Evolutionary conservation across 2,797 vertebrate species (phyloP).

Genomic region (Sebastes minor): DNA sequence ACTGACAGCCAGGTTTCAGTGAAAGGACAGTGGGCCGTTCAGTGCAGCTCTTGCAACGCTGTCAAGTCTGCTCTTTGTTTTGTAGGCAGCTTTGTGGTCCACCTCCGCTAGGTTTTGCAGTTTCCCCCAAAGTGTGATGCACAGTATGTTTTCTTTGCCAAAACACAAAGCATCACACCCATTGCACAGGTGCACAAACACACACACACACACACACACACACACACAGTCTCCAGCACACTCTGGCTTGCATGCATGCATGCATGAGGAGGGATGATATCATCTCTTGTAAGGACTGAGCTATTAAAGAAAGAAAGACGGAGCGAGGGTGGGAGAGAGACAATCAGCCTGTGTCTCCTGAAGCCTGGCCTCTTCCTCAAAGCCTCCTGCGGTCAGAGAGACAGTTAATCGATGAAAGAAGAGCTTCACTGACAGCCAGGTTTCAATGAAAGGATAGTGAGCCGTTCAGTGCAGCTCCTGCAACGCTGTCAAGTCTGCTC

Average conservation of each 20-base stretch:
- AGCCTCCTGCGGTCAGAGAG: slow-evolving; percentile 59
- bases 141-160: neutral
- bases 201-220: too few relatives aligned
- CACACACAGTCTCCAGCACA: neutral
- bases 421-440: slow-evolving; percentile 56
- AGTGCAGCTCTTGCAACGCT: neutral
- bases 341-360: neutral
- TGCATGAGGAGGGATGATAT: slow-evolving; percentile 26
- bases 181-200: slow-evolving; percentile 24
- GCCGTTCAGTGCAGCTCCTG: neutral
- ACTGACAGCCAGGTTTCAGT: slow-evolving; percentile 45
- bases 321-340: neutral
- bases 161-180: neutral
- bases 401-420: slow-evolving; percentile 74
- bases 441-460: slow-evolving; percentile 25
- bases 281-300: slow-evolving; percentile 16
- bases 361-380: slow-evolving; percentile 29
- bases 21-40: slow-evolving; percentile 18
- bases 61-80: slow-evolving; percentile 32
- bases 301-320: neutral
- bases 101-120: neutral
- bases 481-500: slow-evolving; percentile 15
- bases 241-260: neutral
- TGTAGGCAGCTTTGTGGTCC: neutral
- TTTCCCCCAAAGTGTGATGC: neutral